Evolutionary conservation across 2,797 vertebrate species (phyloP).

Genomic region (Pangasius sanitwongsei): DNA sequence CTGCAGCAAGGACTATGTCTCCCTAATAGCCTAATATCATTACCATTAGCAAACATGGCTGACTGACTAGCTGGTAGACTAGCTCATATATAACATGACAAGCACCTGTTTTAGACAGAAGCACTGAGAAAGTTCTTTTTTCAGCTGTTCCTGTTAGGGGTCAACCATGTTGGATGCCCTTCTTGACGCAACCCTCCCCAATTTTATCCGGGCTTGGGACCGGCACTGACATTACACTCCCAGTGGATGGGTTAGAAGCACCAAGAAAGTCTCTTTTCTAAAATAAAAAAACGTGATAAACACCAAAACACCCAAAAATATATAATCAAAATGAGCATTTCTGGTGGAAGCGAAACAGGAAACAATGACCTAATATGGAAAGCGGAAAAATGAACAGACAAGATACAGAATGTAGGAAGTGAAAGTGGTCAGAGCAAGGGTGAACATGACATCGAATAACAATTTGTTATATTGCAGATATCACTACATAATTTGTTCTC

Average conservation of each 20-base stretch:
- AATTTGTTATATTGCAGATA: background rate
- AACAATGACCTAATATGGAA: conserved; percentile 1
- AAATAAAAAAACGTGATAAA: background rate
- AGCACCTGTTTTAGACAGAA: background rate
- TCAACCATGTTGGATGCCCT: no score
- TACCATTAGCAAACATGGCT: background rate
- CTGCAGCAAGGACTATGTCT: background rate
- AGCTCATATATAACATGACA: background rate
- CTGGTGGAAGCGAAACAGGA: background rate
- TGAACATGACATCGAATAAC: background rate
- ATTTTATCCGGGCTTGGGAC: no score
- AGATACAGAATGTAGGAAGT: background rate
- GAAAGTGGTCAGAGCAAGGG: background rate
- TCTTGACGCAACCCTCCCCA: no score
- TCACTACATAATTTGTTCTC: background rate
- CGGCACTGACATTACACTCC: no score
- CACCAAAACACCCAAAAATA: background rate
- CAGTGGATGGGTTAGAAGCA: background rate
- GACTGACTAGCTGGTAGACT: background rate
- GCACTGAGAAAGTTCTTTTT: background rate
- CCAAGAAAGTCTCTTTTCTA: background rate
- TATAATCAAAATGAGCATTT: background rate
- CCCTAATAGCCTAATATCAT: background rate
- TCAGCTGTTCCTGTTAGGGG: no score
- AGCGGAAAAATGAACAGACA: background rate